A percentile compares a stretch with the other conserved stretches of the same genome.
These are phyloP conservation scores for Ophiodon elongatus DNA, from an alignment of 2,113 vertebrate species.

Conservation along the genomic window DNA sequence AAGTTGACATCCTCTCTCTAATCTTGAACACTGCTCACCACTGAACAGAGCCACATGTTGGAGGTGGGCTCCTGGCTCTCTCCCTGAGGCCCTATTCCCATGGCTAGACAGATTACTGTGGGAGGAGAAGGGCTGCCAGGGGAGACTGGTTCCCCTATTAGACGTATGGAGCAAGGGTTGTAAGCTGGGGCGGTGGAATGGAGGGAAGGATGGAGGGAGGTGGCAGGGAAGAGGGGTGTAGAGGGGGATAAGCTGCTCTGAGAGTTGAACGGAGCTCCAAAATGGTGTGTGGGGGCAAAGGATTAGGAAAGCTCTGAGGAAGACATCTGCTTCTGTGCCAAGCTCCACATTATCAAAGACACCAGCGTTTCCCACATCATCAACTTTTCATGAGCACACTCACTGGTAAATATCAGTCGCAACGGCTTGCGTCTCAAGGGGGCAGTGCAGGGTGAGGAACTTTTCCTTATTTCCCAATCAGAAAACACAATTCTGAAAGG, in stretches of 20 bases:
- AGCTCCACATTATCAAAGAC: conserved; percentile 85
- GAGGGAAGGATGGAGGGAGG: conserved; percentile 70
- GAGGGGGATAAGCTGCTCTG: conserved; percentile 80
- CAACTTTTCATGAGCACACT: conserved; percentile 86
- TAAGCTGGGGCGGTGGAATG: conserved; percentile 64
- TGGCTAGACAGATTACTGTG: conserved; percentile 80
- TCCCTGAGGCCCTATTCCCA: conserved; percentile 73
- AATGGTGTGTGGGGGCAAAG: conserved; percentile 82
- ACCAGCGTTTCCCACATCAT: conserved; percentile 84
- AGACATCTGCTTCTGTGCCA: conserved; percentile 86
- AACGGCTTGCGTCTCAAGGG: conserved; percentile 69
- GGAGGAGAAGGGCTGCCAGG: conserved; percentile 80
- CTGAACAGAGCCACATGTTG: conserved; percentile 71
- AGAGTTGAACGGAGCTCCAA: conserved; percentile 79
- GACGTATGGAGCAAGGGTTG: conserved; percentile 70
- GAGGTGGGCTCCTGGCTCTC: conserved; percentile 70
- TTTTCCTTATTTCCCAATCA: conserved; percentile 69
- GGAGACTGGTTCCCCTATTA: conserved; percentile 77
- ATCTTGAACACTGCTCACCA: conserved; percentile 43
- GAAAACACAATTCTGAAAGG: conserved; percentile 68
- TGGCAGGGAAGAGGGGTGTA: conserved; percentile 69
- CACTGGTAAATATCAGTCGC: conserved; percentile 84
- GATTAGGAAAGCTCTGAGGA: conserved; percentile 85
- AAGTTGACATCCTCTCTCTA: conserved; percentile 60
- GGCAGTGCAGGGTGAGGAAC: conserved; percentile 58